Evolutionary conservation across 2,797 vertebrate species (phyloP).

Genomic region (Tenualosa ilisha): DNA sequence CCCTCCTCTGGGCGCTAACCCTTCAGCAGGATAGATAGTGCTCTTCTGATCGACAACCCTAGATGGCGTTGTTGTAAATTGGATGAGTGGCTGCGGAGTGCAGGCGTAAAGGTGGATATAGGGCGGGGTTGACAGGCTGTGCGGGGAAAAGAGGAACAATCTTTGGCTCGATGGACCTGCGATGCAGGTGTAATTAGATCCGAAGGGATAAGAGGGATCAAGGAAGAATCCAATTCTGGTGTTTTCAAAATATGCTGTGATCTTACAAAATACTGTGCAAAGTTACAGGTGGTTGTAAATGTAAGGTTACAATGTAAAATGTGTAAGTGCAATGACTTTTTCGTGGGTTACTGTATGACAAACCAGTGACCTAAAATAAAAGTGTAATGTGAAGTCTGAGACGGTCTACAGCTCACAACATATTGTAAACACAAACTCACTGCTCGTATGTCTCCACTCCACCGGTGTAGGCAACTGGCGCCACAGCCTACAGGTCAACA

Average conservation of each 20-base stretch:
- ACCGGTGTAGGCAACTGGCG: background rate
- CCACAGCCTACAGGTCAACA: background rate
- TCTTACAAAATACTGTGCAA: too few species aligned
- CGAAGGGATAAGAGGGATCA: background rate
- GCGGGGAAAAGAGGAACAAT: too few species aligned
- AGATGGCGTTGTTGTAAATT: constrained; percentile 65
- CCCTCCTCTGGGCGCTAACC: constrained; percentile 62
- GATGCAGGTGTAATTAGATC: background rate
- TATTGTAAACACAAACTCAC: background rate
- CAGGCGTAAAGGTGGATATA: too few species aligned
- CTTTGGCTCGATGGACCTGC: background rate
- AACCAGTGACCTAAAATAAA: too few species aligned
- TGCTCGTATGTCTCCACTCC: background rate
- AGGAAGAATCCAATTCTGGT: background rate
- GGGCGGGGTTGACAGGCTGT: too few species aligned
- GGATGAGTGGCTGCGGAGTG: background rate
- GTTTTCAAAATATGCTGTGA: background rate
- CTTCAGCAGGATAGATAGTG: constrained; percentile 60
- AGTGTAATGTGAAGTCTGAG: background rate
- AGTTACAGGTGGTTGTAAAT: too few species aligned
- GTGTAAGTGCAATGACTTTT: too few species aligned
- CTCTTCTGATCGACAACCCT: constrained; percentile 54
- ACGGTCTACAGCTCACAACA: background rate
- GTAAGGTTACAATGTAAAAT: too few species aligned
- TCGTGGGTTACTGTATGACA: too few species aligned